A percentile compares a stretch with the other conserved stretches of the same genome.
Conservation (phyloP, 1,140 invertebrate genomes). For the Lepidostoma basale region DNA sequence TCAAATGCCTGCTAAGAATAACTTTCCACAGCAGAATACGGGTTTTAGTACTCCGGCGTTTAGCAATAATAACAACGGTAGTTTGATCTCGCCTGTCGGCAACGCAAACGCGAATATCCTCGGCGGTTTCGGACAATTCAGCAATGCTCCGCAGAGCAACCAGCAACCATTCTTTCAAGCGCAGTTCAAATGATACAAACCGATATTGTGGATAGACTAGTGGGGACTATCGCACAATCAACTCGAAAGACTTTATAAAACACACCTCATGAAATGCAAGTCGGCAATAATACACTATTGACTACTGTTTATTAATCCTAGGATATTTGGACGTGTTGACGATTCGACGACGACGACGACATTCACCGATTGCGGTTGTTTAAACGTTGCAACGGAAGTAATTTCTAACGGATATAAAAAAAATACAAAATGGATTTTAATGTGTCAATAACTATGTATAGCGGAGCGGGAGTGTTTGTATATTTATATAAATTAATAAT, state of each 20-base stretch:
- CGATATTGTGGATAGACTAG: constrained; percentile 45
- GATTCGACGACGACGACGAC: no score
- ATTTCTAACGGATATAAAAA: not conserved
- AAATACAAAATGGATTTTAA: not conserved
- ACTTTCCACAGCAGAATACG: not conserved
- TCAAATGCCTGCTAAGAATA: constrained; percentile 9
- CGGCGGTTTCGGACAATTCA: constrained; percentile 35
- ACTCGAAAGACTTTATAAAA: constrained; percentile 17
- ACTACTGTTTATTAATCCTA: not conserved
- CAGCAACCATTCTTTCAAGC: constrained; percentile 43
- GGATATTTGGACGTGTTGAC: no score
- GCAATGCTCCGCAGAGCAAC: constrained; percentile 12
- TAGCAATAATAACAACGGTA: constrained; percentile 40
- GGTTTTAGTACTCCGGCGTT: constrained; percentile 9
- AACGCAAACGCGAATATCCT: constrained; percentile 38
- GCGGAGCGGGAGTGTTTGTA: constrained; percentile 2
- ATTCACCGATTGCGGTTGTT: no score
- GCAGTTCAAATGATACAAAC: constrained; percentile 46
- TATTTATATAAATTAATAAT: constrained; percentile 2
- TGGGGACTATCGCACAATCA: constrained; percentile 29
- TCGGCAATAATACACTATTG: constrained; percentile 13
- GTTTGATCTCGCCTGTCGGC: constrained; percentile 1
- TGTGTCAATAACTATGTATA: constrained; percentile 8
- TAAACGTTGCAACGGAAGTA: no score
- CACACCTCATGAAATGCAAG: constrained; percentile 1